Percentiles rank a stretch among this genome's conserved stretches.
Evolutionary conservation across 2,888 invertebrate species (phyloP).

Genomic region (Heliconius sara): DNA sequence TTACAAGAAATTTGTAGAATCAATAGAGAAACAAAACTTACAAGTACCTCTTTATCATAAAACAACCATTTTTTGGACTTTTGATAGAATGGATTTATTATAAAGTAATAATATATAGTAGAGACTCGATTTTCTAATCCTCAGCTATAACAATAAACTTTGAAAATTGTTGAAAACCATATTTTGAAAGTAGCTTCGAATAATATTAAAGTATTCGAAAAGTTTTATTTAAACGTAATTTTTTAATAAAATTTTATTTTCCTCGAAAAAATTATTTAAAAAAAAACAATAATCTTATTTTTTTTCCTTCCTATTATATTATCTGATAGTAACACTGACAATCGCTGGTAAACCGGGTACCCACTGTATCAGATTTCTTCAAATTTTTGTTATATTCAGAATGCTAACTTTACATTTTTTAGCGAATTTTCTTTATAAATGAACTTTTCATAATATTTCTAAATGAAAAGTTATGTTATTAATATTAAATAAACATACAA

Average conservation of each 20-base stretch:
- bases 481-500: slow-evolving; percentile 1
- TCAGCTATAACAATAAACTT: background rate
- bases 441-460: background rate
- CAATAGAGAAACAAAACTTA: background rate
- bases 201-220: too few relatives aligned
- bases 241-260: too few relatives aligned
- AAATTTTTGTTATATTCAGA: background rate
- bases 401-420: background rate
- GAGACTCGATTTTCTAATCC: background rate
- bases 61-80: background rate
- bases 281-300: too few relatives aligned
- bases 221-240: too few relatives aligned
- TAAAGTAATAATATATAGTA: background rate
- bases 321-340: too few relatives aligned
- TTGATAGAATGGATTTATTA: background rate
- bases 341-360: background rate
- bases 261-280: too few relatives aligned
- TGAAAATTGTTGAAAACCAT: too few relatives aligned
- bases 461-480: background rate
- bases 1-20: background rate
- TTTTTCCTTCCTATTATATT: too few relatives aligned
- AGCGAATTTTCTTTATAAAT: background rate
- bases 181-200: too few relatives aligned
- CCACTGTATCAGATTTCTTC: background rate
- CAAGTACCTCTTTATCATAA: background rate